Percentiles rank a stretch among this genome's conserved stretches.
These are phyloP conservation scores for Helleia helle DNA, from an alignment of 2,888 invertebrate species.

Conservation along the genomic window DNA sequence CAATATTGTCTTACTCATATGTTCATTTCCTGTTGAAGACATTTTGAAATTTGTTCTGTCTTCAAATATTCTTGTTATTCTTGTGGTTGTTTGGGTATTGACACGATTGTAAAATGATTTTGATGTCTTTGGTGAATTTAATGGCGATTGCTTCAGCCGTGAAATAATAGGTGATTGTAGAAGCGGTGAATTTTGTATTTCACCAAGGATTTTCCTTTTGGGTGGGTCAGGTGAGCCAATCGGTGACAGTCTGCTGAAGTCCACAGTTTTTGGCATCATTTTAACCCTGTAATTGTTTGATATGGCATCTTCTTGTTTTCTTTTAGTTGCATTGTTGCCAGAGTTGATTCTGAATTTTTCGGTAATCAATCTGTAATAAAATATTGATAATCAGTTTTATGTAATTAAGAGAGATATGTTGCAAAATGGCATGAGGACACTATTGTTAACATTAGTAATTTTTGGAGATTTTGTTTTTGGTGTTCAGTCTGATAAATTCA, in stretches of 20 bases:
- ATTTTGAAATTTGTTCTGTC: conserved; percentile 48
- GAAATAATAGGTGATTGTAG: conserved; percentile 36
- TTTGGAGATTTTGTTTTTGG: no score
- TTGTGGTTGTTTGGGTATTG: conserved; percentile 27
- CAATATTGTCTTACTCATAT: conserved; percentile 30
- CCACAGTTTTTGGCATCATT: conserved; percentile 53
- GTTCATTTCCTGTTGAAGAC: conserved; percentile 17
- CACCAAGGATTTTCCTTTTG: conserved; percentile 50
- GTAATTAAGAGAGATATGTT: no score
- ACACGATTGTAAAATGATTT: conserved; percentile 17
- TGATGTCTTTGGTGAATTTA: conserved; percentile 6
- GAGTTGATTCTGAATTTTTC: conserved; percentile 71
- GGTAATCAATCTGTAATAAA: conserved; percentile 60
- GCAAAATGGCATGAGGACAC: no score
- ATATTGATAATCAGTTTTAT: not conserved
- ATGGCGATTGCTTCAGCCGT: conserved; percentile 26
- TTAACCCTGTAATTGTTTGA: conserved; percentile 49
- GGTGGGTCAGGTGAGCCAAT: conserved; percentile 31
- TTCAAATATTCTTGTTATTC: conserved; percentile 48
- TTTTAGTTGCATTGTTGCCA: conserved; percentile 54
- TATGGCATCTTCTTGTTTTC: conserved; percentile 51
- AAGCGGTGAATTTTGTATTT: conserved; percentile 29
- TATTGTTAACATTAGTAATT: no score
- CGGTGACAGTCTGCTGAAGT: conserved; percentile 43
- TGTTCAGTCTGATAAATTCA: no score